A percentile compares a stretch with the other conserved stretches of the same genome.
Conservation (phyloP, 2,113 vertebrate genomes). For the Bubo blakistoni region DNA sequence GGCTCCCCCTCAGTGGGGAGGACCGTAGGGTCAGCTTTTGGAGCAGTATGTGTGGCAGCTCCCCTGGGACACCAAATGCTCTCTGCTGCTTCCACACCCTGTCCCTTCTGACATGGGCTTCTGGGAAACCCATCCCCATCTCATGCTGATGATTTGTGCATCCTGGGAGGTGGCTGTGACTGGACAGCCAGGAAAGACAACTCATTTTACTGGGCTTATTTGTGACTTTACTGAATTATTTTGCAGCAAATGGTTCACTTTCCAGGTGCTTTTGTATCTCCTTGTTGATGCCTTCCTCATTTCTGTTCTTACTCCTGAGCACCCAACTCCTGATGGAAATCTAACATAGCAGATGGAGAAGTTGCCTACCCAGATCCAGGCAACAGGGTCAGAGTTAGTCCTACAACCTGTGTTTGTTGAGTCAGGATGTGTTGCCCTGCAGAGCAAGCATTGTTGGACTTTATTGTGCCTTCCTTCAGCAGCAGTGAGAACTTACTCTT, state of each 20-base stretch:
- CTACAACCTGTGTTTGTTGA: background rate
- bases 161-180: background rate
- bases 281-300: background rate
- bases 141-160: background rate
- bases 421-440: background rate
- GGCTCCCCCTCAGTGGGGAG: rapidly evolving
- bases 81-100: background rate
- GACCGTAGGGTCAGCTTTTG: background rate
- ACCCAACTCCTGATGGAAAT: background rate
- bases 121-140: background rate
- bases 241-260: background rate
- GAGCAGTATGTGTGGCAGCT: background rate
- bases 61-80: background rate
- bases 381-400: background rate
- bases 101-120: background rate
- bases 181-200: background rate
- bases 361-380: background rate
- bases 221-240: background rate
- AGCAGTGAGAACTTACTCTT: background rate
- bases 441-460: background rate
- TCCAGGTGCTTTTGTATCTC: background rate
- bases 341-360: background rate
- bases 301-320: background rate
- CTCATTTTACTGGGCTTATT: background rate
- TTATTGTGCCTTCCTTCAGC: background rate